Base-by-base conservation (phyloP, 1,140 invertebrate genomes). In the Phthorimaea operculella region DNA sequence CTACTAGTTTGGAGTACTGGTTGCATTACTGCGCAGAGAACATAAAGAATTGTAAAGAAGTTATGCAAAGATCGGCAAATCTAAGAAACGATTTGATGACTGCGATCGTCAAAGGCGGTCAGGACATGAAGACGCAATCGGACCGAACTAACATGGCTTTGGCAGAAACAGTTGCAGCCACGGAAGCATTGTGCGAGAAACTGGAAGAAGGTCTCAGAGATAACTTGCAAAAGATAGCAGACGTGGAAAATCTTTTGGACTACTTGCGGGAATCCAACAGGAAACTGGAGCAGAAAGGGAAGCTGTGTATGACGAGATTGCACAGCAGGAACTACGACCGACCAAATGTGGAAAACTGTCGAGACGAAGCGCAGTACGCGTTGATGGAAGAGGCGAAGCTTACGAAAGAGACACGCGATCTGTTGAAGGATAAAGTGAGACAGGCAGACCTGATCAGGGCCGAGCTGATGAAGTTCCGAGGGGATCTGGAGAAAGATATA, bases 291-390 rank as follows among this genome's bases (percentile, higher is more conserved):
- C 83, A 87, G 11, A 87, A 89, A 10, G 88, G 91, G 76, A 94
- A 93, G 74, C 87, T 92, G 18, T 91, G 90, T 4, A 92, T 93
- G 79, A 93, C 92, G 0, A 86, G 92, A 55, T 82, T 94, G 55
- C 87, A 91, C 59, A 89, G 89, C 58, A 87, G 92, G 50, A 86
- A 88, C 39, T 79, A 86, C n/a, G 83, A 87, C 5, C 74, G 90
- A 12, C 89, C 90, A 1, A 84, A 87, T 16, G 89, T 92, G 4
- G 92, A 94, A 70, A 93, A 90, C 66, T 93, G 91, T 69, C 82
- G 91, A 42, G 92, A 94, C 72, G 72, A 79, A 18, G 83, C 90
- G 11, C 91, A 93, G 68, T 89, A 89, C 63, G 88, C 89, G 79
- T 63, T 83, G 34, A 82, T 84, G 55, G 66, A 55, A 7, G 82